phyloP scores from a whole-genome alignment of 2,113 vertebrate genomes.

The Lota lota region DNA sequence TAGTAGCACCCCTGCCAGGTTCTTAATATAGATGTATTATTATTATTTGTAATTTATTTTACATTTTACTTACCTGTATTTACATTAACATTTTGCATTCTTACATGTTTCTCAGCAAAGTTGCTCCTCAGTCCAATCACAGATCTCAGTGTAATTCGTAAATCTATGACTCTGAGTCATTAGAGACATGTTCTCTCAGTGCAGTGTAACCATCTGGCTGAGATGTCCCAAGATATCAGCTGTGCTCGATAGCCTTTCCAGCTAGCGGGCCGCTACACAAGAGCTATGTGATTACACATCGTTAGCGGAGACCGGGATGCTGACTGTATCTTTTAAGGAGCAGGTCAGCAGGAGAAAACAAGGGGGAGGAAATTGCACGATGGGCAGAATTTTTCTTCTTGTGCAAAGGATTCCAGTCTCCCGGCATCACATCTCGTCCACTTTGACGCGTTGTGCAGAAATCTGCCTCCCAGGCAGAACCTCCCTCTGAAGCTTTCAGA shows the following conservation, averaged over 20 bases:
- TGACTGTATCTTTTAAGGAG: constrained; percentile 60
- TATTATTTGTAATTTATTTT: no score
- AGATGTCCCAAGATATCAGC: constrained; percentile 50
- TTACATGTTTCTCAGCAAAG: no score
- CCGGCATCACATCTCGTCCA: constrained; percentile 56
- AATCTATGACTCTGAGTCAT: neutral
- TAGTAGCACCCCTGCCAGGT: no score
- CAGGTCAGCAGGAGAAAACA: constrained; percentile 67
- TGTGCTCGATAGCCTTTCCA: constrained; percentile 48
- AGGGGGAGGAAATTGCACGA: constrained; percentile 59
- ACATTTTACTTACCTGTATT: no score
- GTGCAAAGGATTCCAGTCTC: constrained; percentile 56
- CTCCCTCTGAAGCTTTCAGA: no score
- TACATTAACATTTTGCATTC: no score
- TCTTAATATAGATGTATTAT: no score
- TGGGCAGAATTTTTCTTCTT: constrained; percentile 53
- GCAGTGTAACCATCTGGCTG: constrained; percentile 58
- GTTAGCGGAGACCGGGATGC: constrained; percentile 56
- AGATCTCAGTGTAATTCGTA: no score
- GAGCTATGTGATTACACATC: constrained; percentile 62
- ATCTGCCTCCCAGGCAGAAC: constrained; percentile 53
- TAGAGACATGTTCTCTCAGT: neutral
- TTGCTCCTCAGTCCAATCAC: no score
- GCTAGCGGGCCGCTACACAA: constrained; percentile 56
- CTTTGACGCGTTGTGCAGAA: constrained; percentile 54